Percentiles rank a stretch among this genome's conserved stretches.
These are phyloP conservation scores for Psilopsiagon aymara DNA, from an alignment of 2,113 vertebrate species.

Conservation along the genomic window DNA sequence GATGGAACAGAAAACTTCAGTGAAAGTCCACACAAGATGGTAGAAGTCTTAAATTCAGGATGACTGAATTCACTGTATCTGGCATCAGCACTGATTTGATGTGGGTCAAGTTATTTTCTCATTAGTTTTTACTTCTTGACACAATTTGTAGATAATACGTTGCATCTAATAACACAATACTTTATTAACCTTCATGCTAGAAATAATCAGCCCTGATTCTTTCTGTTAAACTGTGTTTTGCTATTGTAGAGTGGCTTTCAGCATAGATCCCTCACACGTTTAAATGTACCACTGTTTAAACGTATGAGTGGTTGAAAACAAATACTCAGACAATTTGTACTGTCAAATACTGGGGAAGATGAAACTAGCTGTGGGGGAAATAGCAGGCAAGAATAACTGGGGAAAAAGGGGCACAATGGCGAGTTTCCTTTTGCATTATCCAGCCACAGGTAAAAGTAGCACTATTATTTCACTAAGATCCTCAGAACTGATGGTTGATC, in stretches of 20 bases:
- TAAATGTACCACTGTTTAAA: not conserved
- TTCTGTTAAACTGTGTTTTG: not conserved
- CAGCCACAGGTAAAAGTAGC: not conserved
- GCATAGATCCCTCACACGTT: not conserved
- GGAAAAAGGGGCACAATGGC: not conserved
- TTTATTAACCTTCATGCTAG: not conserved
- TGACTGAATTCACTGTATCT: not conserved
- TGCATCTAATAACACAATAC: not conserved
- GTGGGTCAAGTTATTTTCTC: not conserved
- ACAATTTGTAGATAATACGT: not conserved
- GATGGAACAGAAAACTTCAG: not conserved
- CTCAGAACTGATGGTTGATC: not conserved
- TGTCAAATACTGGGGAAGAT: not conserved
- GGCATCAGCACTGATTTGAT: not conserved
- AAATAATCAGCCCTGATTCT: not conserved
- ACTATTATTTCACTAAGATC: not conserved
- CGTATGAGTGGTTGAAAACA: not conserved
- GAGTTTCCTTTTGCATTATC: not conserved
- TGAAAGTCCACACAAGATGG: not conserved
- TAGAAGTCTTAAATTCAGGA: not conserved
- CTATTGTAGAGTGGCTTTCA: not conserved
- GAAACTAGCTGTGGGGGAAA: not conserved
- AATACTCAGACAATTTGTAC: not conserved
- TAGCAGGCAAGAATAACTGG: not conserved
- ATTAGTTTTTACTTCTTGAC: not conserved